Base-by-base conservation (phyloP, 2,888 invertebrate species). In the Gymnosoma rotundatum region DNA sequence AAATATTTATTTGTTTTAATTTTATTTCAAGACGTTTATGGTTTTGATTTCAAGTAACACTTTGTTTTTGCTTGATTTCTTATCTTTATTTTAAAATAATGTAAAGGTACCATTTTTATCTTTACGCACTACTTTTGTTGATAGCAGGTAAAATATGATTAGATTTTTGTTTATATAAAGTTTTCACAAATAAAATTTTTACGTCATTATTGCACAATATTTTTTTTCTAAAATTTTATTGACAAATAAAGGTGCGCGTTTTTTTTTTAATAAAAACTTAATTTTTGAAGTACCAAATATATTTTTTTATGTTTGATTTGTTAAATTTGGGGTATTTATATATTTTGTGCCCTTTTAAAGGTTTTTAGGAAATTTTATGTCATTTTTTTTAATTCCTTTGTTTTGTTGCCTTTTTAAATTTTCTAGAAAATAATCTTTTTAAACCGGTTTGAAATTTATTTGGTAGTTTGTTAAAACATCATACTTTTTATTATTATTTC, bases 101-200 rank as follows among this genome's bases (percentile, higher is more conserved):
- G 52, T 75, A 60, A 79, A 52, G 56, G 38, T 52, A 48, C 18
- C 12, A 12, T 56, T 45, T 12, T 67, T 67, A 72, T 79, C 72
- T 76, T 67, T 73, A 48, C 10, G 78, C 67, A 75, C 52, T 63
- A 76, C 66, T 72, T 21, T 25, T 60, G 66, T 67, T 70, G 67
- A 63, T 79, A 76, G 56, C 18, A 7, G 1, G 32, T 6, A 21
- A 42, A 52, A 25, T 73, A 61, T 73, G 76, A 78, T 82, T 73
- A 64, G 36, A 42, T 48, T n/a, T 42, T 42, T 12, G 0, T 42
- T 25, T 25, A 25, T 2, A 25, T 25, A 25, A 25, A 25, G 4
- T 4, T 25, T 25, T 25, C 25, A 25, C 25, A 25, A 25, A 42
- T 42, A 12, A 6, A 42, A 10, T 42, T 42, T 42, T 48, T 48